phyloP scores from a whole-genome alignment of 2,888 invertebrate genomes.

The Ichneumoninae sp. region DNA sequence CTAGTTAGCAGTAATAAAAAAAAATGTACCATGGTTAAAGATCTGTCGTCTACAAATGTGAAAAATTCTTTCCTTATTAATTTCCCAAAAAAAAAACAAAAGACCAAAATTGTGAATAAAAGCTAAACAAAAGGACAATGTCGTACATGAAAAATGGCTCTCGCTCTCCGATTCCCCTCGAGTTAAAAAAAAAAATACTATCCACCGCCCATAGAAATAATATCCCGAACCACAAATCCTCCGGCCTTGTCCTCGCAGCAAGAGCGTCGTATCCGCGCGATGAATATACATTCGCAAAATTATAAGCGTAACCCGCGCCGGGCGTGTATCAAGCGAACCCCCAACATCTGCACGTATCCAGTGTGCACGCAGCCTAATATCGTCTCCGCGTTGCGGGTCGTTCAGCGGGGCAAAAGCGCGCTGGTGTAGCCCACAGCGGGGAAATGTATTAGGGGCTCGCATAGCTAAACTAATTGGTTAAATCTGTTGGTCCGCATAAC shows the following conservation, averaged over 20 bases:
- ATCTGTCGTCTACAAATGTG: too few species aligned
- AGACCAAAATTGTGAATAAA: too few species aligned
- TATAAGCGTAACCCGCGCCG: background rate
- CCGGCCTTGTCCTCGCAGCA: background rate
- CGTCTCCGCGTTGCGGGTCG: conserved; percentile 67
- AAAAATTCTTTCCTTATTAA: too few species aligned
- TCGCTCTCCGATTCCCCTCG: too few species aligned
- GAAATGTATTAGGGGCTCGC: conserved; percentile 84
- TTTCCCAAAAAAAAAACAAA: too few species aligned
- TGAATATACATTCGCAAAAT: background rate
- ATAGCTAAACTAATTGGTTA: conserved; percentile 85
- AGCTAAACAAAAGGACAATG: too few species aligned
- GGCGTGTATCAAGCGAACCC: background rate
- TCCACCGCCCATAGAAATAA: background rate
- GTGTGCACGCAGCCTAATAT: conserved; percentile 68
- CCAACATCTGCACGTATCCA: conserved; percentile 14
- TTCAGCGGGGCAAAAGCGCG: conserved; percentile 48
- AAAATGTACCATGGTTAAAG: too few species aligned
- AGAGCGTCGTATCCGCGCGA: background rate
- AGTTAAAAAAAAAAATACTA: background rate
- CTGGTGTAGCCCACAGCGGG: conserved; percentile 75
- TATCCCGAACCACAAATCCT: background rate
- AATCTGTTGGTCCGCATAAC: conserved; percentile 85
- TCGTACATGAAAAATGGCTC: too few species aligned
- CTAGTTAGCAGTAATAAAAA: too few species aligned